phyloP scores from a whole-genome alignment of 2,113 vertebrate genomes.

The Verasper variegatus region DNA sequence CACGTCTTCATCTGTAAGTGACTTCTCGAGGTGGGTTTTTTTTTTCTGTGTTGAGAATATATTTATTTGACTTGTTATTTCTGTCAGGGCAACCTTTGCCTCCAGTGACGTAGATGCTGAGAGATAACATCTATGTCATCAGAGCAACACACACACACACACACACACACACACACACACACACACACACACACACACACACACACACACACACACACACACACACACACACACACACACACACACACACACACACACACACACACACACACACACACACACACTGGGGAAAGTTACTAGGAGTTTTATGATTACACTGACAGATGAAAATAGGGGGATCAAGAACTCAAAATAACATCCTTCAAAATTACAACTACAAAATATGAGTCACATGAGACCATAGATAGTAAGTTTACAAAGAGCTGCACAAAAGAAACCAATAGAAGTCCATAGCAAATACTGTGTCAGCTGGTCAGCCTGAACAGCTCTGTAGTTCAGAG shows the following conservation, averaged over 20 bases:
- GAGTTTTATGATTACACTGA: not conserved
- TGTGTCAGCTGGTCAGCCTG: constrained; percentile 46
- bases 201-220: too few species aligned
- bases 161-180: too few species aligned
- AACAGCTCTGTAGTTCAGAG: too few species aligned
- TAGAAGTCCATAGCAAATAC: constrained; percentile 30
- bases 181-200: too few species aligned
- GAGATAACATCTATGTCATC: not conserved
- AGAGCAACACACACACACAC: not conserved
- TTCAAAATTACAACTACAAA: too few species aligned
- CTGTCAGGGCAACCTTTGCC: not conserved
- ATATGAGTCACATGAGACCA: too few species aligned
- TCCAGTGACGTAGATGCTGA: constrained; percentile 12
- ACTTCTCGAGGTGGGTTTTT: not conserved
- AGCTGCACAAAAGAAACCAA: constrained; percentile 28
- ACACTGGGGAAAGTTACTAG: not conserved
- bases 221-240: too few species aligned
- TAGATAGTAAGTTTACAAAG: not conserved
- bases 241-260: too few species aligned
- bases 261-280: too few species aligned
- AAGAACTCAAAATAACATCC: too few species aligned
- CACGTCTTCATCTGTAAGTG: constrained; percentile 4
- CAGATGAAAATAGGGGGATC: not conserved
- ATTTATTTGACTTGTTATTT: constrained; percentile 14
- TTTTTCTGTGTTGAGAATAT: not conserved